Base-by-base conservation (phyloP, 2,113 vertebrate genomes). In the Hucho hucho region DNA sequence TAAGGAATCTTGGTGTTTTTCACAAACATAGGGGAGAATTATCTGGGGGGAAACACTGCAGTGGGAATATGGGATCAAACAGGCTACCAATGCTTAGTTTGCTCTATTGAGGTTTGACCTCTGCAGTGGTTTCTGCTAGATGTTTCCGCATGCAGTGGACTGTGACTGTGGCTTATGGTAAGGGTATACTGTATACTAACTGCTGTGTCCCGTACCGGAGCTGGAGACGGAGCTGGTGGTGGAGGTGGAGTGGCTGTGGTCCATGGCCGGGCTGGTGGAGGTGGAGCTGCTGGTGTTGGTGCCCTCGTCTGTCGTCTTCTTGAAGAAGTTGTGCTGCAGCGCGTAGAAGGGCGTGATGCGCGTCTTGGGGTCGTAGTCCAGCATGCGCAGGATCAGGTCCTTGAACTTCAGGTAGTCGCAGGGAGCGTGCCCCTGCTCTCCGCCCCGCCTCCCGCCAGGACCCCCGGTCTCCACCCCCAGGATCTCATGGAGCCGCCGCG, bases 341-440 rank as follows among this genome's bases (percentile, higher is more conserved):
- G 96, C 96, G 75, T 97, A 96, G 90, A 98, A 95, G 59, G 96
- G 96, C 59, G 96, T 98, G 93, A 98, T 98, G 77, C 96, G 95
- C 79, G 94, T 95, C 85, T 96, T 96, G 13, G 96, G 96, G 88
- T 98, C 96, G 49, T 97, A 97, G 91, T 97, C 96, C 94, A 98
- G 92, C 96, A 98, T 98, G 90, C 96, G 94, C 86, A 97, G 90
- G 88, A 98, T 96, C 93, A 98, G 91, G 90, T 97, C 96, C 94
- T 98, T 97, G 90, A 98, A 98, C 90, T 97, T 97, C 89, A 97
- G 93, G 92, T 98, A 98, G 92, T 98, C 96, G 58, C 96, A 96
- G 56, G 96, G 95, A 71, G 95, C 95, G 67, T 98, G 96, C 82
- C 96, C 96, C 75, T 95, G 95, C 87, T 97, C 96, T 59, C 96